Evolutionary conservation across 2,888 invertebrate genomes (phyloP).

Genomic region (Scrobipalpa atriplicella): DNA sequence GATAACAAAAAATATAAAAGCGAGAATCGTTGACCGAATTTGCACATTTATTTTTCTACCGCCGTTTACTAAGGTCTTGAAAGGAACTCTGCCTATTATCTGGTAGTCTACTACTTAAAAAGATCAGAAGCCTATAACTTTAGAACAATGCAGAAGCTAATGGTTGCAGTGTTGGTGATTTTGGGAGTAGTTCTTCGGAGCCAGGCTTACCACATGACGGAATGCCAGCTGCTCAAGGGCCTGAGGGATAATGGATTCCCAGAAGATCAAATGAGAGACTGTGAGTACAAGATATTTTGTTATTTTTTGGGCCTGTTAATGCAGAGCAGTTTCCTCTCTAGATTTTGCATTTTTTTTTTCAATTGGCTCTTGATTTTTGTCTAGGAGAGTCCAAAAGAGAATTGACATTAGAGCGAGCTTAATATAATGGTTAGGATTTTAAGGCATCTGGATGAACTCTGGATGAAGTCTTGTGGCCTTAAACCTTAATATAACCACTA

Average conservation of each 20-base stretch:
- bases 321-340: too few species aligned
- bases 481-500: too few species aligned
- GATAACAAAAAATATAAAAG: too few species aligned
- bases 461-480: too few species aligned
- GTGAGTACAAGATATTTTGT: slow-evolving; percentile 40
- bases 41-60: too few species aligned
- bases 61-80: too few species aligned
- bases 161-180: slow-evolving; percentile 1
- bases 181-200: slow-evolving; percentile 22
- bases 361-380: too few species aligned
- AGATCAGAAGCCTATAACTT: neutral
- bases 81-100: neutral
- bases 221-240: slow-evolving; percentile 33
- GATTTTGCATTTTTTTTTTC: neutral
- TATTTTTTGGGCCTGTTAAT: neutral
- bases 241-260: slow-evolving; percentile 48
- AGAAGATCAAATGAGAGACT: slow-evolving; percentile 45
- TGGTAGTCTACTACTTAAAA: neutral
- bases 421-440: too few species aligned
- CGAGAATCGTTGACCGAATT: too few species aligned
- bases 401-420: too few species aligned
- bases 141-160: slow-evolving; percentile 7
- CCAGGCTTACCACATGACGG: slow-evolving; percentile 27
- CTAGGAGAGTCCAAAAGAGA: too few species aligned
- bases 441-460: too few species aligned